Percentiles rank a stretch among this genome's conserved stretches.
Evolutionary conservation across 2,888 invertebrate genomes (phyloP).

Genomic region (Drosophila affinis): DNA sequence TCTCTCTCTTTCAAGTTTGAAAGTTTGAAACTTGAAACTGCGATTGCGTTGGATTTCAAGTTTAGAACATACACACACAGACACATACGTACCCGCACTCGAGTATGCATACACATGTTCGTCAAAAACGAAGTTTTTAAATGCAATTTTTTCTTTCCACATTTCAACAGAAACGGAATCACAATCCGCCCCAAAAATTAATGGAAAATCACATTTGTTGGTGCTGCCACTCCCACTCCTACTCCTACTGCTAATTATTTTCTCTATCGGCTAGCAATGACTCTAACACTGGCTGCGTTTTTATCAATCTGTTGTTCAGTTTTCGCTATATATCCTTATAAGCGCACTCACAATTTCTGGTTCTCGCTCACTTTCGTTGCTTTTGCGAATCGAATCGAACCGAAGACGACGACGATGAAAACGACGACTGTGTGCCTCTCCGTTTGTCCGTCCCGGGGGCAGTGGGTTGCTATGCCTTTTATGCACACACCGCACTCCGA

Average conservation of each 20-base stretch:
- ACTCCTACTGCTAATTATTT: conserved; percentile 13
- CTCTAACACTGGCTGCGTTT: conserved; percentile 17
- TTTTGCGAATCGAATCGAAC: conserved; percentile 25
- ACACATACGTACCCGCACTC: conserved; percentile 18
- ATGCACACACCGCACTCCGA: conserved; percentile 48
- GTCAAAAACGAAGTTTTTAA: conserved; percentile 25
- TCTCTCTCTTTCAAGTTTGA: not conserved
- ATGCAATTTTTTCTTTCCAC: conserved; percentile 24
- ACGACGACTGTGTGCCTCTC: conserved; percentile 21
- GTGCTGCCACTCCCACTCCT: conserved; percentile 38
- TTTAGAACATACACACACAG: conserved; percentile 56
- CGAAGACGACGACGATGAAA: not conserved
- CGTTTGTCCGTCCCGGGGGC: conserved; percentile 35
- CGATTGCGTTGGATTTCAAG: conserved; percentile 69
- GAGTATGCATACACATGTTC: conserved; percentile 29
- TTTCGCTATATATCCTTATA: conserved; percentile 55
- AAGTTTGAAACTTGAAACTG: too few relatives aligned
- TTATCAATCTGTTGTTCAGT: conserved; percentile 32
- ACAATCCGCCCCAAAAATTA: conserved; percentile 38
- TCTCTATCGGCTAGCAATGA: conserved; percentile 5
- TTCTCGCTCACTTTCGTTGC: conserved; percentile 61
- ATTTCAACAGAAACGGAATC: not conserved
- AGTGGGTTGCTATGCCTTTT: conserved; percentile 64
- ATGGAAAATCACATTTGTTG: conserved; percentile 43
- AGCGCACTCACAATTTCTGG: conserved; percentile 63